Base-by-base conservation (phyloP, 2,113 vertebrate species). In the Toxotes jaculatrix region DNA sequence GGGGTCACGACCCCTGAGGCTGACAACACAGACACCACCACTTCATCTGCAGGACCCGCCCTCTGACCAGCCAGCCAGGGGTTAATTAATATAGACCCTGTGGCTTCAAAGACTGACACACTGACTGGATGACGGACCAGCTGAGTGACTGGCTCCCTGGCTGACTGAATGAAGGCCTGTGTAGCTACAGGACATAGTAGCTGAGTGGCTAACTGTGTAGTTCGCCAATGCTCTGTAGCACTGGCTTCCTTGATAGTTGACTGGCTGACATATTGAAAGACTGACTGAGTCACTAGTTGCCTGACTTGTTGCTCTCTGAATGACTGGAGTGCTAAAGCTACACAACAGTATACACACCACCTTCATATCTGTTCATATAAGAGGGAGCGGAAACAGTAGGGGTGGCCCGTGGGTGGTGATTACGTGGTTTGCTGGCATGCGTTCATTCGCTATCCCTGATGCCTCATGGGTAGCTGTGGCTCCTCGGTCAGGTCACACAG, bases 51-150 rank as follows among this genome's bases (percentile, higher is more conserved):
- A 8, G 95, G 95, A 94, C 94, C 95, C 88, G 74, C 86, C 63
- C 80, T 95, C 93, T 93, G 94, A 95, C 82, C 88, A 64, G 91
- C 85, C 88, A 87, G 93, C 80, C 95, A 89, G 82, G 92, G 95
- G 96, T 96, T 97, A 96, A 97, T 97, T 96, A 96, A 96, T 87
- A 89, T 88, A 91, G 95, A 97, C 96, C 93, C 95, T 90, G 93
- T 90, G 92, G 96, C 95, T 92, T 95, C 87, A 92, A 91, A 93
- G 86, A 79, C 84, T 63, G 78, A 85, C 89, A 74, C 65, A 69
- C 55, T 56, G 83, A 79, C 63, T 38, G 74, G 62, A 69, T 79
- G 81, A 79, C 21, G 21, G 74, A 78, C 56, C 51, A 14, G 16
- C 69, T 59, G 69, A 57, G 7, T 12, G n/a, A 71, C n/a, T 57